phyloP scores from a whole-genome alignment of 2,113 vertebrate species.

The Microcebus jonahi region DNA sequence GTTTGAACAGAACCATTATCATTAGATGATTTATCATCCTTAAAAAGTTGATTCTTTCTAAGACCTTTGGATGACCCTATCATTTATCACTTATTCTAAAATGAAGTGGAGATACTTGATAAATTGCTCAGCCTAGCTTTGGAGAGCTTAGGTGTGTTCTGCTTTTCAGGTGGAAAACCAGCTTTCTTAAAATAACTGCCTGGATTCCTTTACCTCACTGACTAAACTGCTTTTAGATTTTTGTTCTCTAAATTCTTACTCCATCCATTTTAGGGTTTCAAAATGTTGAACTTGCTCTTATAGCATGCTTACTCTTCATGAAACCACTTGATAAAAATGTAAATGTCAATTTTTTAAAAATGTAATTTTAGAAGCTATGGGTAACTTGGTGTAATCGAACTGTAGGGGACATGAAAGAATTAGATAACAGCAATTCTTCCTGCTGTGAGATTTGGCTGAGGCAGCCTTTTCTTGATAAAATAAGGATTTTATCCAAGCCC shows the following conservation, averaged over 20 bases:
- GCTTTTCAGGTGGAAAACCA: slow-evolving; percentile 25
- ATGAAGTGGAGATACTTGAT: slow-evolving; percentile 37
- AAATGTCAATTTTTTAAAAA: neutral
- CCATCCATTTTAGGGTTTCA: neutral
- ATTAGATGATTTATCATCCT: slow-evolving; percentile 55
- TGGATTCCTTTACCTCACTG: neutral
- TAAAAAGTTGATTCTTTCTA: slow-evolving; percentile 42
- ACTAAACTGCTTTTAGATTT: neutral
- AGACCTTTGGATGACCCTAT: slow-evolving; percentile 30
- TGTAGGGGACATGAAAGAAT: slow-evolving; percentile 38
- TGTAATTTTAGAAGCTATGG: slow-evolving; percentile 50
- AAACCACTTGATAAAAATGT: slow-evolving; percentile 24
- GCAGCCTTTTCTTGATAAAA: slow-evolving; percentile 52
- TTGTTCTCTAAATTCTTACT: slow-evolving; percentile 22
- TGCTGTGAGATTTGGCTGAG: slow-evolving; percentile 46
- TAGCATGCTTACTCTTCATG: neutral
- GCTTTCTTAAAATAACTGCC: neutral
- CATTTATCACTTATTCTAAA: slow-evolving; percentile 68
- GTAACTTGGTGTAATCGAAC: slow-evolving; percentile 47
- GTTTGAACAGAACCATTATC: slow-evolving; percentile 35
- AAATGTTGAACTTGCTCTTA: neutral
- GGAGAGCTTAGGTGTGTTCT: neutral
- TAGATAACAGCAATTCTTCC: neutral
- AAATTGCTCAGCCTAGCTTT: slow-evolving; percentile 40
- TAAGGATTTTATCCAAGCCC: slow-evolving; percentile 41